Evolutionary conservation across 1,140 invertebrate species (phyloP).

Genomic region (Eupeodes corollae): DNA sequence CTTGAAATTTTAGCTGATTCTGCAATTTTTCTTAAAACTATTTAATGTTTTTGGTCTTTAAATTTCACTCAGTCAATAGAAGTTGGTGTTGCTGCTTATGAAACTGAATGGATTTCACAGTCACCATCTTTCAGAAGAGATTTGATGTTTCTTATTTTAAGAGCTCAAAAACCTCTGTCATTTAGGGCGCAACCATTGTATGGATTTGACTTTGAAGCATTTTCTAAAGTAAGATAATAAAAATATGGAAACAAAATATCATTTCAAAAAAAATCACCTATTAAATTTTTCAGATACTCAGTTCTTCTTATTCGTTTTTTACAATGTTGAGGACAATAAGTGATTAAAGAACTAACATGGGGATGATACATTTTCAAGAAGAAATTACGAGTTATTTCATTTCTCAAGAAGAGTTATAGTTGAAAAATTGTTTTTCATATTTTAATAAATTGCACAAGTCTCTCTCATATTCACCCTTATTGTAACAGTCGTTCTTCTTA

Average conservation of each 20-base stretch:
- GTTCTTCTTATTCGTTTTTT: constrained; percentile 8
- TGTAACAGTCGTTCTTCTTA: too few species aligned
- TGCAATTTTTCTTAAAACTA: neutral
- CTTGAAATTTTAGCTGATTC: neutral
- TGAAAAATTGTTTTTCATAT: too few species aligned
- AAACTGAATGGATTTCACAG: constrained; percentile 18
- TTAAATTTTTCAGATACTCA: constrained; percentile 6
- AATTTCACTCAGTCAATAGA: constrained; percentile 14
- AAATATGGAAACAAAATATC: neutral
- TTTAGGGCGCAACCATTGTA: constrained; percentile 18
- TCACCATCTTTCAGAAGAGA: constrained; percentile 14
- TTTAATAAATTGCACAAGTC: too few species aligned
- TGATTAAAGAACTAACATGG: too few species aligned
- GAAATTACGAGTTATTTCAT: too few species aligned
- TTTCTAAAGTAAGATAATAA: constrained; percentile 24
- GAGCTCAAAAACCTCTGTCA: constrained; percentile 18
- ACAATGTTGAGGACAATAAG: constrained; percentile 6
- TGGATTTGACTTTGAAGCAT: constrained; percentile 19
- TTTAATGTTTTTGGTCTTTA: neutral
- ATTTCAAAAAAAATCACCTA: neutral
- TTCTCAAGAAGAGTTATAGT: too few species aligned
- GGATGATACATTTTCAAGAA: too few species aligned
- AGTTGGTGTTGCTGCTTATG: constrained; percentile 21
- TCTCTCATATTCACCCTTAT: too few species aligned
- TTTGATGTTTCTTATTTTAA: constrained; percentile 19